Evolutionary conservation across 2,888 invertebrate genomes (phyloP), one percentile per base, ranked within the genome.

Genomic region (Arge pagana): DNA sequence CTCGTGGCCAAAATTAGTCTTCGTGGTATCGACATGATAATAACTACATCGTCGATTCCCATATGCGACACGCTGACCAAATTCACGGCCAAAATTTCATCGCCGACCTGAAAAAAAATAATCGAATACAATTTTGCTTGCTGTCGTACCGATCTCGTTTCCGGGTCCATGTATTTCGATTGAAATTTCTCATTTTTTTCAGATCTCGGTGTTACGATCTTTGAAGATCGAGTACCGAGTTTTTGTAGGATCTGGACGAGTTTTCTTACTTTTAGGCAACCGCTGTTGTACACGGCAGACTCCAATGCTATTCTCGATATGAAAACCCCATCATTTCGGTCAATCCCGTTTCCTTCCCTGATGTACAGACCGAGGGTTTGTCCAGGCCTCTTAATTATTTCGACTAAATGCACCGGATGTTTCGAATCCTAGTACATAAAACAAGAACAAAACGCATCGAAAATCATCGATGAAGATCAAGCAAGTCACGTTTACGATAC

Each of bases 1-100:
- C 95, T 85, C 59, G 96, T 96, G 65, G 95, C 95, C 59, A 99
- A 84, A 59, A 98, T 88, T 71, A 99, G 82, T 65, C 98, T 85
- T 71, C 96, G 85, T 4, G 99, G 98, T 80, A 99, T 99, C 71
- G 96, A 96, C 95, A 99, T 97, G 69, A 98, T 94, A 71, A 98
- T 95, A 63, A 99, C 99, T 59, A 99, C 99, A 78, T 99, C 99
- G 78, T 99, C 98, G 68, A 99, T 82, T 62, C 95, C 94, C 96
- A 98, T 98, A 70, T 92, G 88, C 59, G 95, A 90, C 63, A 99
- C 98, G 77, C 97, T 96, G 62, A 99, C 98, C 71, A 96, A 83
- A 79, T 99, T 99, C 53, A 99, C 97, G 28, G 96, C 96, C 65
- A 99, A 81, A 72, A 99, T 97, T 82, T 99, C 98, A 79, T 99